Conservation (phyloP, 2,113 vertebrate species). For the Engystomops pustulosus region DNA sequence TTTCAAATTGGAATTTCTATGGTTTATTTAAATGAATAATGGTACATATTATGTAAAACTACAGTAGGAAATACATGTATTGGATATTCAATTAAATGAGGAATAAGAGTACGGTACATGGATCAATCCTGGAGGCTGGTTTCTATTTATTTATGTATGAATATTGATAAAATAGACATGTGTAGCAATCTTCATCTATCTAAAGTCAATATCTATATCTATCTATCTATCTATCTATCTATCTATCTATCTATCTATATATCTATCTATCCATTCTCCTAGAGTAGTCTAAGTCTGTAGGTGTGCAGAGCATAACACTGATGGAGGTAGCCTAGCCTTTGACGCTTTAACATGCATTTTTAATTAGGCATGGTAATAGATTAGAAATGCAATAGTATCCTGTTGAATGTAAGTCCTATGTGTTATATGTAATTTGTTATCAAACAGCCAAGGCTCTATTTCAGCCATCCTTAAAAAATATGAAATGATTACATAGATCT, state of each 20-base stretch:
- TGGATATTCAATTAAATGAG: neutral
- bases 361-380: neutral
- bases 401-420: neutral
- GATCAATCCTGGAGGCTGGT: neutral
- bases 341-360: neutral
- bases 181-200: neutral
- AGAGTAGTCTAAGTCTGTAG: neutral
- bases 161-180: neutral
- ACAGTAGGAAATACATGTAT: neutral
- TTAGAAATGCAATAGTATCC: neutral
- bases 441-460: neutral
- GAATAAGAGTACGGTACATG: neutral
- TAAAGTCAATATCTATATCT: neutral
- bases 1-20: neutral
- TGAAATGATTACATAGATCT: constrained; percentile 17
- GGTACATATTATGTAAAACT: neutral
- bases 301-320: neutral
- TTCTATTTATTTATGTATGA: neutral
- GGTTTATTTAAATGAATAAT: neutral
- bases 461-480: too few relatives aligned
- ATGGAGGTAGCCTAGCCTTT: neutral
- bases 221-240: neutral
- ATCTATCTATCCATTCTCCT: neutral
- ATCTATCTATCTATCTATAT: neutral
- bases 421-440: neutral